Evolutionary conservation across 2,888 invertebrate genomes (phyloP), one percentile per base, ranked within the genome.

Genomic region (Phymatocera aterrima): DNA sequence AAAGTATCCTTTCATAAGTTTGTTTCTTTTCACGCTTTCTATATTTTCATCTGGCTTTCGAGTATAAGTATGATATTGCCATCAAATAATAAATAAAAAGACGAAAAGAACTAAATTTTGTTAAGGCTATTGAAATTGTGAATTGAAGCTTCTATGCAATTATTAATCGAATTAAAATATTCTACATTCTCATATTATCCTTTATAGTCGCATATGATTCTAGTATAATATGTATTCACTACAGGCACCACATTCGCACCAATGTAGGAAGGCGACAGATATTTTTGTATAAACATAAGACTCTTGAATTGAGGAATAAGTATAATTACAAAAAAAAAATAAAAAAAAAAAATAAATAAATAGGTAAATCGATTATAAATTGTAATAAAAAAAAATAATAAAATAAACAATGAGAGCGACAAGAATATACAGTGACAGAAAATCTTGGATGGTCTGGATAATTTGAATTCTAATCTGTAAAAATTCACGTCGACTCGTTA

Each of bases 231-330:
- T 2, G 15, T 28, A 68, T 24, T 68, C 46, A 68, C 68, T 68
- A 68, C 68, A 68, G 68, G 43, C 43, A 68, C 68, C 68, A n/a
- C n/a, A 68, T 68, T 68, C 68, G 68, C 68, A 68, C n/a, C n/a
- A n/a, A n/a, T 24, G 68, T 68, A 68, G 43, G 46, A 8, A 28
- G 18, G 4, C 10, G 12, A 18, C 8, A 12, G 15, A 24, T 6
- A 60, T 21, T 5, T 12, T 18, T 24, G 40, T 65, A 65, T 65
- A 40, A 10, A n/a, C 21, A 21, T n/a, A 54, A 15, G 6, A 54
- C 18, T 54, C 18, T 54, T 43, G n/a, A n/a, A n/a, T n/a, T n/a
- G n/a, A n/a, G n/a, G n/a, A n/a, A n/a, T n/a, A n/a, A n/a, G n/a
- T n/a, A n/a, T n/a, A n/a, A n/a, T n/a, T n/a, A n/a, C n/a, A n/a